phyloP scores from a whole-genome alignment of 2,113 vertebrate species.

The Enhydra lutris region DNA sequence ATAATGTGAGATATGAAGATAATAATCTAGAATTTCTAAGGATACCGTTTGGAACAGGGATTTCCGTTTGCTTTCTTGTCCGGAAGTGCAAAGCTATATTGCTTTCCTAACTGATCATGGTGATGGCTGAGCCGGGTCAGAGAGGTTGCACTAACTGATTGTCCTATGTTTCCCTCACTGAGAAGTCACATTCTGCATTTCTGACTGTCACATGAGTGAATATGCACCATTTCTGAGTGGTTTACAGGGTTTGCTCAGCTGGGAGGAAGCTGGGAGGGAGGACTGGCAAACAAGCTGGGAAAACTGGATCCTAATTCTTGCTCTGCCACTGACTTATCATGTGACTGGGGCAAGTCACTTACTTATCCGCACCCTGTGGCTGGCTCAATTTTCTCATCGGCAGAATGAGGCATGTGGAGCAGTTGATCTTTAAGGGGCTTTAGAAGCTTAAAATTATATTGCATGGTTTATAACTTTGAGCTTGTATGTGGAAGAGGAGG shows the following conservation, averaged over 20 bases:
- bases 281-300: neutral
- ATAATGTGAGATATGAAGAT: neutral
- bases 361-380: neutral
- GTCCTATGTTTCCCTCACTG: neutral
- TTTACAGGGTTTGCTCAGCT: neutral
- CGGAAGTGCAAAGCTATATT: neutral
- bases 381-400: neutral
- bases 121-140: neutral
- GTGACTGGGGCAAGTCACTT: slow-evolving; percentile 15
- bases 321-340: neutral
- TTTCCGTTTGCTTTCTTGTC: neutral
- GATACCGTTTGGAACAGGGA: neutral
- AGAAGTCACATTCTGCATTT: neutral
- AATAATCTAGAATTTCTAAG: neutral
- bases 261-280: neutral
- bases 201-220: neutral
- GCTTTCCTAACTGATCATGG: neutral
- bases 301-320: neutral
- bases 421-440: neutral
- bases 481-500: neutral
- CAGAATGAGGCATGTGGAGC: neutral
- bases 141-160: neutral
- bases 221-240: neutral
- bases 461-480: neutral
- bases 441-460: neutral